Evolutionary conservation across 2,888 invertebrate genomes (phyloP).

Genomic region (Notodonta ziczac): DNA sequence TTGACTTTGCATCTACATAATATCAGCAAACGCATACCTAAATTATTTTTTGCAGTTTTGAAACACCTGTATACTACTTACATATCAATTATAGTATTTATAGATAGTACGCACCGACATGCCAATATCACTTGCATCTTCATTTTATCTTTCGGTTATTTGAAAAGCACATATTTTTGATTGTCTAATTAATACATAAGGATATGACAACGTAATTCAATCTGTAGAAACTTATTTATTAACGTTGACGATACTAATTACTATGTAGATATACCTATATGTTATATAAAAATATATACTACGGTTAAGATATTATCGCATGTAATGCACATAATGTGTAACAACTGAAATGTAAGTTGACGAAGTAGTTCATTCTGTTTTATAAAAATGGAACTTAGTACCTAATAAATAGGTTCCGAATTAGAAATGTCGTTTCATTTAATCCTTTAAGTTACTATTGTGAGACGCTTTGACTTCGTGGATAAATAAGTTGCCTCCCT

Average conservation of each 20-base stretch:
- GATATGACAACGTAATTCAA: slow-evolving; percentile 54
- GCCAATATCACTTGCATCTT: not conserved
- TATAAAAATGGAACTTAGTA: slow-evolving; percentile 64
- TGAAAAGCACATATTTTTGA: not conserved
- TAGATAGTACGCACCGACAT: not conserved
- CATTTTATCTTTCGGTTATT: too few relatives aligned
- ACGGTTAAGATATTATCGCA: slow-evolving; percentile 55
- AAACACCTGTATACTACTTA: too few relatives aligned
- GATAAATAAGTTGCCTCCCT: too few relatives aligned
- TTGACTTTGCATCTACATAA: too few relatives aligned
- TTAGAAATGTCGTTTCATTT: slow-evolving; percentile 31
- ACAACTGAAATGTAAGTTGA: slow-evolving; percentile 60
- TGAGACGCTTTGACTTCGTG: too few relatives aligned
- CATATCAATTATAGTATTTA: too few relatives aligned
- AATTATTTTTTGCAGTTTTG: too few relatives aligned
- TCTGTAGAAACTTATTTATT: slow-evolving; percentile 58
- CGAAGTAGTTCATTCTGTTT: slow-evolving; percentile 60
- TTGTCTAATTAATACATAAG: slow-evolving; percentile 7
- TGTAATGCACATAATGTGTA: slow-evolving; percentile 74
- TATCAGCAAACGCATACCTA: too few relatives aligned
- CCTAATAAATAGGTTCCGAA: slow-evolving; percentile 63
- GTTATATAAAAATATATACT: slow-evolving; percentile 56
- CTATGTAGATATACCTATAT: slow-evolving; percentile 45
- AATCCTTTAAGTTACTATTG: not conserved
- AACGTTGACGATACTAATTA: slow-evolving; percentile 48